Percentiles rank a stretch among this genome's conserved stretches.
phyloP scores from a whole-genome alignment of 2,113 vertebrate genomes.

The Potamarius usumacintae region DNA sequence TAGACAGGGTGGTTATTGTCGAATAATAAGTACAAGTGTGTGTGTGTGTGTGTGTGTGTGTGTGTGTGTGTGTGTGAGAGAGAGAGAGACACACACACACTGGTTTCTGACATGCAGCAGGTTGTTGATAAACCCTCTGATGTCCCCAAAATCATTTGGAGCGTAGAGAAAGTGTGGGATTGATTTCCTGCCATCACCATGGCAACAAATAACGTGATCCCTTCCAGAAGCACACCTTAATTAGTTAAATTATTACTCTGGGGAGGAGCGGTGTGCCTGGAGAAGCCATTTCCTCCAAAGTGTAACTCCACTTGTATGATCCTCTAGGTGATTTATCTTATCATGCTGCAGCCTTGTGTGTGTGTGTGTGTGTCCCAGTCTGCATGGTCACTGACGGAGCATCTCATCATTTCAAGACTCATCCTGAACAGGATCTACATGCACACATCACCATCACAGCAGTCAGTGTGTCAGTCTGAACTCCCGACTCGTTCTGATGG shows the following conservation, averaged over 20 bases:
- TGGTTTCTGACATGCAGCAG: slow-evolving; percentile 61
- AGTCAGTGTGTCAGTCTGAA: slow-evolving; percentile 2
- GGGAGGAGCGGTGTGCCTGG: slow-evolving; percentile 46
- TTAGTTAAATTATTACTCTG: slow-evolving; percentile 76
- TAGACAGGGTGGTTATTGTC: background rate
- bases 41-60: slow-evolving; percentile 1
- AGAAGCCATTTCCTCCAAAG: slow-evolving; percentile 38
- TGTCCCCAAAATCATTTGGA: slow-evolving; percentile 63
- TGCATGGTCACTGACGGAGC: background rate
- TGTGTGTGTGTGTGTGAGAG: slow-evolving; percentile 6
- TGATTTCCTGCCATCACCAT: slow-evolving; percentile 72
- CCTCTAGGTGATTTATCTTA: slow-evolving; percentile 19
- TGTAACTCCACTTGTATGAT: slow-evolving; percentile 22
- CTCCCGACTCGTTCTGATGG: background rate
- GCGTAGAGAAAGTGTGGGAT: slow-evolving; percentile 61
- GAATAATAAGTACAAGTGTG: background rate
- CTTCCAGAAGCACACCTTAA: slow-evolving; percentile 76
- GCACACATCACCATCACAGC: background rate
- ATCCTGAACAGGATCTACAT: slow-evolving; percentile 7
- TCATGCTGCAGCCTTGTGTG: background rate
- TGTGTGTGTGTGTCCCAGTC: background rate
- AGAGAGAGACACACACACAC: background rate
- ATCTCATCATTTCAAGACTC: slow-evolving; percentile 3
- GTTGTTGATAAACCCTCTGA: slow-evolving; percentile 73
- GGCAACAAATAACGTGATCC: slow-evolving; percentile 77